phyloP scores from a whole-genome alignment of 2,888 invertebrate genomes.

The Thymelicus acteon region DNA sequence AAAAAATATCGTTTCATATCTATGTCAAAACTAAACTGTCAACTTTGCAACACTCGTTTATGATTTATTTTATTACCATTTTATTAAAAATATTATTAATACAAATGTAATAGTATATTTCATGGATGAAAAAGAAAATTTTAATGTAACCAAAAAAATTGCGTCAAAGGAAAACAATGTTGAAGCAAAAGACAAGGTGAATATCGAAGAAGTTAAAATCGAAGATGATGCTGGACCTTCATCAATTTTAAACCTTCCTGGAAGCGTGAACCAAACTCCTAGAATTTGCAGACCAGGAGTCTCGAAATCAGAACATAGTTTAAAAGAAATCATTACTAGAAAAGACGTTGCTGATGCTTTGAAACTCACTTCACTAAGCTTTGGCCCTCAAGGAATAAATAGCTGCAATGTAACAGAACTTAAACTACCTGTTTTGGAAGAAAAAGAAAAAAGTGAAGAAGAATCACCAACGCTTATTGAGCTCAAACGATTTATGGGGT shows the following conservation, averaged over 20 bases:
- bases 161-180: slow-evolving; percentile 48
- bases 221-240: slow-evolving; percentile 73
- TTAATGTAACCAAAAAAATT: slow-evolving; percentile 49
- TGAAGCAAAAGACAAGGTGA: slow-evolving; percentile 47
- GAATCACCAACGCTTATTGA: slow-evolving; percentile 64
- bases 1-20: slow-evolving; percentile 5
- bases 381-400: slow-evolving; percentile 51
- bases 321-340: slow-evolving; percentile 67
- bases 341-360: slow-evolving; percentile 71
- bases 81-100: slow-evolving; percentile 55
- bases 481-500: slow-evolving; percentile 70
- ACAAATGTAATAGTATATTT: slow-evolving; percentile 65
- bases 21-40: slow-evolving; percentile 44
- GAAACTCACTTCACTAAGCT: slow-evolving; percentile 63
- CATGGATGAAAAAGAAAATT: slow-evolving; percentile 68
- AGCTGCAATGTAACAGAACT: slow-evolving; percentile 59
- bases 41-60: slow-evolving; percentile 44
- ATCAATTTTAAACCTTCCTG: slow-evolving; percentile 60
- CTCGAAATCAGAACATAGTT: slow-evolving; percentile 76
- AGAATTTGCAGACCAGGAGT: slow-evolving; percentile 58
- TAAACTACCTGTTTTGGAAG: slow-evolving; percentile 59
- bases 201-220: slow-evolving; percentile 40
- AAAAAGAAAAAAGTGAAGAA: slow-evolving; percentile 49
- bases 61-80: slow-evolving; percentile 47
- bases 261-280: slow-evolving; percentile 54